Evolutionary conservation across 2,888 invertebrate genomes (phyloP), one percentile per base, ranked within the genome.

Genomic region (Epicampocera succincta): DNA sequence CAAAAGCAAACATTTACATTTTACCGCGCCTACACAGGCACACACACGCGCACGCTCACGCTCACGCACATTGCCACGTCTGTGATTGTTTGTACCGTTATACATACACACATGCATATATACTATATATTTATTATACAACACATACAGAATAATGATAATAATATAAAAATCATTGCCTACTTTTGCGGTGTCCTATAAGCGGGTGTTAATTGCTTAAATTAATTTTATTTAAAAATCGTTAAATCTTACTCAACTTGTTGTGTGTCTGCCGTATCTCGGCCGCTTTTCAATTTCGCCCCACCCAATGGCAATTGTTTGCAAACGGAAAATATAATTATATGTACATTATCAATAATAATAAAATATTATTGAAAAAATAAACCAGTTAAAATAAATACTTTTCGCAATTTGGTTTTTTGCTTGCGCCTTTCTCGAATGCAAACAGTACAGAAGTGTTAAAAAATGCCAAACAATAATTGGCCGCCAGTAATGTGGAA

Each of bases 141-240:
- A 48, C 17, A 48, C 48, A 33, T 5, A 25, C 6, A 17, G 38
- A 33, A 33, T 13, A 61, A 15, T 21, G 2, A 58, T 56, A 38
- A 38, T 21, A 54, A 42, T 50, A 72, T 29, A 25, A 68, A 69
- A 73, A 77, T 8, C 72, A 46, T 72, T 61, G 69, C 15, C 44
- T 74, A 74, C 60, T 65, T 69, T 82, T 78, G 81, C 15, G 77
- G 78, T 71, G 40, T 50, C 3, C 54, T 60, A 71, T 78, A 74
- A 78, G 65, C 65, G 58, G 52, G 81, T 82, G 81, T 78, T 82
- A 82, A 82, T 82, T 82, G 81, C 69, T 78, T 74, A 65, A 82
- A 82, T 82, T 65, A 82, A 82, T 82, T 77, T 82, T 60, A 82
- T 74, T 78, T 74, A 69, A 82, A 82, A 74, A 40, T 78, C 65